Base-by-base conservation (phyloP, 2,797 vertebrate genomes). In the Tapirus indicus region DNA sequence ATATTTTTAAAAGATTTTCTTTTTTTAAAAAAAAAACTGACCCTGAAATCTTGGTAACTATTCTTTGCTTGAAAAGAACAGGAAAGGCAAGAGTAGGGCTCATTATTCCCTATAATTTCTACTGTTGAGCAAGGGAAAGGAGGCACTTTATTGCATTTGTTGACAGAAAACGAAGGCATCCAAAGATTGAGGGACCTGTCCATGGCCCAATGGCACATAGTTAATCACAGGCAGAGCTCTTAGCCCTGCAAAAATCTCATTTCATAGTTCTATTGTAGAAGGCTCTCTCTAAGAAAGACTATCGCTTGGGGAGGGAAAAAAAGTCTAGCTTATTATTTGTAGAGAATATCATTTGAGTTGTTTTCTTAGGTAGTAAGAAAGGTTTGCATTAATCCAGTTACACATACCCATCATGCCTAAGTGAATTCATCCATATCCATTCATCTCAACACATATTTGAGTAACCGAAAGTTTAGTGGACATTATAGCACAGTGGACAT, bases 11-110 rank as follows among this genome's bases (percentile, higher is more conserved):
- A 88, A 92, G 47, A 79, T 29, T 86, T 71, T 56, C 54, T 38
- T 60, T 47, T 58, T 92, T 92, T 71, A 69, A 93, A 68, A 89
- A 72, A 72, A 94, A 84, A 86, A 64, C 23, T 69, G 78, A 89
- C 32, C 32, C 21, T 72, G 32, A 95, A 93, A 84, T 47, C 25
- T 66, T 89, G 21, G 7, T 62, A 49, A 94, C 13, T 90, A 35
- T 47, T 93, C 32, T 96, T 64, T 78, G 9, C 88, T 71, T 79
- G n/a, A 29, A 71, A 94, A 95, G 25, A 79, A 68, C 7, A 86
- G 41, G n/a, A 93, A 94, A 95, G 21, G 21, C 68, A 88, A 77
- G 14, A 7, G 7, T 64, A 66, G 16, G 20, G 4, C 3, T 91
- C 23, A 12, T 93, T 60, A 78, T 79, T 86, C 18, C 69, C 58